phyloP scores from a whole-genome alignment of 2,113 vertebrate genomes.

The Ailurus styani region DNA sequence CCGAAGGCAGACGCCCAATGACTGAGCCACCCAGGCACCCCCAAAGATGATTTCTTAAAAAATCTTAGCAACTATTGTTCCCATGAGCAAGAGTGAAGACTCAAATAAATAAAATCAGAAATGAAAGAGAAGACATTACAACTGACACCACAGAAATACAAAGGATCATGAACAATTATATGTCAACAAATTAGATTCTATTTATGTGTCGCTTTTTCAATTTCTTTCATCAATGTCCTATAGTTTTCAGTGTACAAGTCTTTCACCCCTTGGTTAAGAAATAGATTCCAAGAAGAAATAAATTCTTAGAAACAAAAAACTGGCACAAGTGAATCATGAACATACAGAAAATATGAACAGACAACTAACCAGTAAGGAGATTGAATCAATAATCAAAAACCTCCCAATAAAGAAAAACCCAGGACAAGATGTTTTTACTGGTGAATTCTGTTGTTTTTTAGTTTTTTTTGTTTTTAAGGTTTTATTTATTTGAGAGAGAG shows the following conservation, averaged over 20 bases:
- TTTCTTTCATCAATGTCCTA: background rate
- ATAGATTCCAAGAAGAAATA: background rate
- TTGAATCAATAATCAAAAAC: background rate
- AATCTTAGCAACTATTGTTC: background rate
- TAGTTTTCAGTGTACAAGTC: background rate
- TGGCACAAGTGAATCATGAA: background rate
- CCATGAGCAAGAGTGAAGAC: background rate
- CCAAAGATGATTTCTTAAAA: background rate
- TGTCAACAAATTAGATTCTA: background rate
- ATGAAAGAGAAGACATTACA: background rate
- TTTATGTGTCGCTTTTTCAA: background rate
- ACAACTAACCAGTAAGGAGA: background rate
- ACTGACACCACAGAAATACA: background rate
- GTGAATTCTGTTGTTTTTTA: background rate
- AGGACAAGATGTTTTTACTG: background rate
- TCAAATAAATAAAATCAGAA: background rate
- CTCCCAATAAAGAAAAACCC: background rate
- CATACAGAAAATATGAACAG: background rate
- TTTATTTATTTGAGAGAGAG: background rate
- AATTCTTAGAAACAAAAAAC: background rate
- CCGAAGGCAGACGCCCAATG: no score
- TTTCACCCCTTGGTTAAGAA: background rate
- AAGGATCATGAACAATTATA: background rate
- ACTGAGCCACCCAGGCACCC: no score
- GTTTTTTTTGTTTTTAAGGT: background rate